Percentiles rank a stretch among this genome's conserved stretches.
Conservation (phyloP, 1,140 invertebrate species). For the Andricus grossulariae region DNA sequence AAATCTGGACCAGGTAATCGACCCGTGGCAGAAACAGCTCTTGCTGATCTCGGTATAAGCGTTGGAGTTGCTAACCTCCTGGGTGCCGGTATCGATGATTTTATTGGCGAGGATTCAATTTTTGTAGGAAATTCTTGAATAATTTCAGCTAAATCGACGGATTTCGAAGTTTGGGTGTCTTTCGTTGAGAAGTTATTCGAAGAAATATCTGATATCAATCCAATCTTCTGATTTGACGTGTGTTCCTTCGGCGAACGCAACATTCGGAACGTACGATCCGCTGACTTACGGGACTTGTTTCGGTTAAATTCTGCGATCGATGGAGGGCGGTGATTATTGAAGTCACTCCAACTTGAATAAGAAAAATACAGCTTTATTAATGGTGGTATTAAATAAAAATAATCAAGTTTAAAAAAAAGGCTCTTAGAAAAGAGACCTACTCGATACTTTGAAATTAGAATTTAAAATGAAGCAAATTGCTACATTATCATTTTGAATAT, state of each 20-base stretch:
- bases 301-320: constrained; percentile 55
- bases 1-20: constrained; percentile 54
- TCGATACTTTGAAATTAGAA: too few relatives aligned
- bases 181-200: constrained; percentile 43
- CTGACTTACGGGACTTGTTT: constrained; percentile 57
- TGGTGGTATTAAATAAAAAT: too few relatives aligned
- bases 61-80: constrained; percentile 60
- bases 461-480: too few relatives aligned
- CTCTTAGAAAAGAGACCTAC: too few relatives aligned
- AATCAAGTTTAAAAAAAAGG: too few relatives aligned
- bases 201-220: constrained; percentile 42
- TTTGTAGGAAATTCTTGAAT: constrained; percentile 13
- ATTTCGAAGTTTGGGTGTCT: constrained; percentile 46
- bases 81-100: constrained; percentile 66
- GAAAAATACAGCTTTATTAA: background rate
- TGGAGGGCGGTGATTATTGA: constrained; percentile 60
- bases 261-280: constrained; percentile 53
- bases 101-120: constrained; percentile 44
- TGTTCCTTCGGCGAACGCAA: constrained; percentile 56
- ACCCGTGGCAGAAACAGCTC: constrained; percentile 56
- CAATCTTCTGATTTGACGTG: constrained; percentile 45
- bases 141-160: constrained; percentile 44
- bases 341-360: constrained; percentile 70
- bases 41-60: constrained; percentile 59
- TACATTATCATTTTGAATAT: too few relatives aligned